These are phyloP conservation scores for Drosophila kambysellisi DNA, from an alignment of 2,888 invertebrate species.

Conservation along the genomic window DNA sequence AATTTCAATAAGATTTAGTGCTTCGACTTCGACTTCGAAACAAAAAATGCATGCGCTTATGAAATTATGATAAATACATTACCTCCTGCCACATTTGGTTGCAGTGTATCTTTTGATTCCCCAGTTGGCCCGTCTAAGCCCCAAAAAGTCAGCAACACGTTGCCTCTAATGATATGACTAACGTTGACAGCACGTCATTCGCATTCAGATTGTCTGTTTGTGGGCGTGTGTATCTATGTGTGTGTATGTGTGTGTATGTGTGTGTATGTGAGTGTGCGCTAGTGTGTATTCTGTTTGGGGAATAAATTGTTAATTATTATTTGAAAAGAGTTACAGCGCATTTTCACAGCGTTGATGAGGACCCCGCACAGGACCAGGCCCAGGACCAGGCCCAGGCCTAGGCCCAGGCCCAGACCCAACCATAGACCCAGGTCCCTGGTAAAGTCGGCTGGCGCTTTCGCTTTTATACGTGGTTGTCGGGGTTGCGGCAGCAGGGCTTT, in stretches of 20 bases:
- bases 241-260: constrained; percentile 15
- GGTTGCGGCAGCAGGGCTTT: constrained; percentile 40
- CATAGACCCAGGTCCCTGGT: background rate
- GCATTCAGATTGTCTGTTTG: constrained; percentile 66
- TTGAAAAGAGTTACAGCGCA: constrained; percentile 80
- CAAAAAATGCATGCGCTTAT: background rate
- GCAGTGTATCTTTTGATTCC: constrained; percentile 62
- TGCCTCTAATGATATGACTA: constrained; percentile 82
- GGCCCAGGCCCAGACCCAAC: background rate
- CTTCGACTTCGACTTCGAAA: background rate
- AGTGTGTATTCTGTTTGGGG: constrained; percentile 69
- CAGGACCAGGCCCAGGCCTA: constrained; percentile 1
- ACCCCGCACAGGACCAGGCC: background rate
- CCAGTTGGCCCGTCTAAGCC: constrained; percentile 49
- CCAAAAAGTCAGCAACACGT: constrained; percentile 79
- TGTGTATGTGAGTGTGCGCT: constrained; percentile 20
- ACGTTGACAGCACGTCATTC: constrained; percentile 76
- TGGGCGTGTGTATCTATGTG: constrained; percentile 20
- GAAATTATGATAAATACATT: background rate
- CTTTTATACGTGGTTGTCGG: constrained; percentile 41
- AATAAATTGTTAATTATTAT: constrained; percentile 81
- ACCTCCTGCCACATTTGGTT: constrained; percentile 15
- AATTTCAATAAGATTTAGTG: background rate
- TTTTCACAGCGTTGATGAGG: constrained; percentile 50
- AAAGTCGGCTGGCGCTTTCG: constrained; percentile 44